These are phyloP conservation scores for Mamestra brassicae DNA, from an alignment of 2,888 invertebrate species.

Conservation along the genomic window DNA sequence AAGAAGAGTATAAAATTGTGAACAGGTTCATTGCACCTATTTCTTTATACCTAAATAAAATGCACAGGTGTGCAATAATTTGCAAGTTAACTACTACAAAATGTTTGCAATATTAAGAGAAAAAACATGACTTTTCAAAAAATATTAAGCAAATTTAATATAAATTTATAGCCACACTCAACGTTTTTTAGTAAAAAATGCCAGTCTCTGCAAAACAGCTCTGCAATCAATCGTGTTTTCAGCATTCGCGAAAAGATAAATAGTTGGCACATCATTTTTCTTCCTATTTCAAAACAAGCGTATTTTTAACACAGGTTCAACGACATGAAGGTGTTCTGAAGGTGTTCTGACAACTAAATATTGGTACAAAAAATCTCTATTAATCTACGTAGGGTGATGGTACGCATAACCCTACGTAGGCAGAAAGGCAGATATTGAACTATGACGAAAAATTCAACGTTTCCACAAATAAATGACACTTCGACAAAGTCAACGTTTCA, in stretches of 20 bases:
- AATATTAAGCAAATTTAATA: neutral
- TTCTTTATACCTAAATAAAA: neutral
- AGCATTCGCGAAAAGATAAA: conserved; percentile 30
- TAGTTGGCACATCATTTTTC: conserved; percentile 47
- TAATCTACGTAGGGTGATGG: neutral
- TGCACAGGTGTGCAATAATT: neutral
- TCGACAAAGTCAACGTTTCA: neutral
- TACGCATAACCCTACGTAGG: neutral
- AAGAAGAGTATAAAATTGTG: neutral
- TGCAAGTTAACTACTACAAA: neutral
- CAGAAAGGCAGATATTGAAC: conserved; percentile 15
- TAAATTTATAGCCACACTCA: neutral
- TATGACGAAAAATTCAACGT: neutral
- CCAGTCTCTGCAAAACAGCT: conserved; percentile 18
- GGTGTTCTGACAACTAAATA: conserved; percentile 6
- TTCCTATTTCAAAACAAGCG: conserved; percentile 39
- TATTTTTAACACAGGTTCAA: conserved; percentile 58
- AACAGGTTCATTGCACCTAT: neutral
- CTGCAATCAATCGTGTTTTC: conserved; percentile 43
- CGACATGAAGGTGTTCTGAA: conserved; percentile 20
- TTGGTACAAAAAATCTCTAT: neutral
- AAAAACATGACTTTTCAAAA: neutral
- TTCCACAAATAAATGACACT: neutral
- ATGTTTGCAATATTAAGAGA: neutral
- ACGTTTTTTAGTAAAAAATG: neutral